phyloP scores from a whole-genome alignment of 1,140 invertebrate species.

The Bursaphelenchus mucronatus region DNA sequence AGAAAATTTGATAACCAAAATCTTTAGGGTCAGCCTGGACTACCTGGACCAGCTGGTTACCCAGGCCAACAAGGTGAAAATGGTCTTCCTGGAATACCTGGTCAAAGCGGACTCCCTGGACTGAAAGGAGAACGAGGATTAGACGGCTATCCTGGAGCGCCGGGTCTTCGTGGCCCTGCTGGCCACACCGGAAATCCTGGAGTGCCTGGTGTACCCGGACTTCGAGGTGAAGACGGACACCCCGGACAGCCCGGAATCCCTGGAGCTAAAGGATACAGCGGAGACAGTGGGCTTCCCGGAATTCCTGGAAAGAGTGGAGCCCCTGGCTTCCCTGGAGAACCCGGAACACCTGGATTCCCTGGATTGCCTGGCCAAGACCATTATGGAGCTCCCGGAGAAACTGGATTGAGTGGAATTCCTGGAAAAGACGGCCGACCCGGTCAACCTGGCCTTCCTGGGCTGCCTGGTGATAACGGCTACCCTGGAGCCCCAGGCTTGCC shows the following conservation, averaged over 20 bases:
- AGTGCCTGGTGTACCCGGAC: conserved; percentile 18
- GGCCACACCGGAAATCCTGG: conserved; percentile 26
- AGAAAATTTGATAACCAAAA: neutral
- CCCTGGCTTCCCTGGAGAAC: conserved; percentile 20
- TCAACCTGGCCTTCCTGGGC: conserved; percentile 32
- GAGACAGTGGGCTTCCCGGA: conserved; percentile 1
- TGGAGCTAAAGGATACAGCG: conserved; percentile 18
- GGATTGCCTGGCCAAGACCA: neutral
- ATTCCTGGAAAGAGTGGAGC: neutral
- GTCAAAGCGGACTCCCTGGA: conserved; percentile 37
- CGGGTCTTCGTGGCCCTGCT: conserved; percentile 27
- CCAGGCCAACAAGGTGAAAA: neutral
- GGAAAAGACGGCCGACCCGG: conserved; percentile 16
- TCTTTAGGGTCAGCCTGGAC: conserved; percentile 42
- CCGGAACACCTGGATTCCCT: conserved; percentile 13
- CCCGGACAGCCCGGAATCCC: conserved; percentile 26
- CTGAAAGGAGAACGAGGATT: conserved; percentile 37
- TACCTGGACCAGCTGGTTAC: conserved; percentile 41
- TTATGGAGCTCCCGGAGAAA: neutral
- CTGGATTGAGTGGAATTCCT: conserved; percentile 8
- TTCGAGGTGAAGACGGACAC: conserved; percentile 15
- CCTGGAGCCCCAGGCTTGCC: neutral
- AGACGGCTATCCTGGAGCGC: conserved; percentile 24
- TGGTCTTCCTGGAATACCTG: conserved; percentile 42
- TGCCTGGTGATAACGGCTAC: conserved; percentile 17